Base-by-base conservation (phyloP, 2,113 vertebrate genomes). In the Pseudopodoces humilis region DNA sequence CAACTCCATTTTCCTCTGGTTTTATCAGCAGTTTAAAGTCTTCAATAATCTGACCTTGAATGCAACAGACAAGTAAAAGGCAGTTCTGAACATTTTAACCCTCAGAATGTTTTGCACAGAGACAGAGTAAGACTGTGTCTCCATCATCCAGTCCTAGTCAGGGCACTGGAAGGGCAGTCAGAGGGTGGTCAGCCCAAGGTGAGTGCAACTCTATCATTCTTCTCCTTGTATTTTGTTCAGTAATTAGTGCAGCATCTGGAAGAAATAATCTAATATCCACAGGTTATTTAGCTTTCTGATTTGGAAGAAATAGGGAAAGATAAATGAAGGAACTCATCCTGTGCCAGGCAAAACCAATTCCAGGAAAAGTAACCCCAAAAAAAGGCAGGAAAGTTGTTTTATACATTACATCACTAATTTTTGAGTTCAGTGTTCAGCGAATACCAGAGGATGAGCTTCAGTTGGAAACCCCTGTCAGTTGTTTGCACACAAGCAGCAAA, bases 21-120 rank as follows among this genome's bases (percentile, higher is more conserved):
- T 90, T 86, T 68, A 88, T 83, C 69, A 93, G 71, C 46, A 63
- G n/a, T 79, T 93, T 62, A 77, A 92, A 62, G 67, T 79, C 76
- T 23, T 74, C 47, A 63, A 1, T 50, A 77, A 77, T 77, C 56
- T 90, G 80, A 65, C 72, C 86, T 88, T 94, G 83, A 90, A 65
- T 7, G 28, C 56, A 87, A 39, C 22, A 49, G 71, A 62, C 41
- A 82, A 62, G 46, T 50, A 70, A 79, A 79, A 91, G 37, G 16
- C 39, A 82, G 17, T 37, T 56, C 37, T n/a, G 27, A 49, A 15
- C 23, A 39, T 49, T 94, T 84, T 76, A 65, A 76, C n/a, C 37
- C 41, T 53, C 62, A 62, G 15, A 35, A 35, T 31, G 23, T 62
- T 93, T 72, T 69, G 22, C 27, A 19, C 21, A 87, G 62, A 10